Conservation (phyloP, 2,113 vertebrate genomes). For the Channa maculata region DNA sequence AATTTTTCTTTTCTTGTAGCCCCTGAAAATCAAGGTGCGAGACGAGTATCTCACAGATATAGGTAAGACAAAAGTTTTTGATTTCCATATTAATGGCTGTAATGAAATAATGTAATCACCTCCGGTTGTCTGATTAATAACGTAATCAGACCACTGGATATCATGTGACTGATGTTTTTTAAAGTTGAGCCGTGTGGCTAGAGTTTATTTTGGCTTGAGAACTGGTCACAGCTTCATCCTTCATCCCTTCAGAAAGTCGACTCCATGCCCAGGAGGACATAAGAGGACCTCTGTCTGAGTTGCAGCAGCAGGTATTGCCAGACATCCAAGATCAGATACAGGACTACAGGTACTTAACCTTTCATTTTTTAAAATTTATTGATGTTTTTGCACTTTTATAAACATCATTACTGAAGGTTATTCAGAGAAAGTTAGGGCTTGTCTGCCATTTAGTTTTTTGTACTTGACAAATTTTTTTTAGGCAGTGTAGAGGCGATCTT, state of each 20-base stretch:
- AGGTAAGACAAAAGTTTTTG: conserved; percentile 81
- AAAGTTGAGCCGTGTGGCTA: no score
- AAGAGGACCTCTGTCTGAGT: conserved; percentile 85
- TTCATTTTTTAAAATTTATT: background rate
- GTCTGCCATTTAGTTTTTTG: background rate
- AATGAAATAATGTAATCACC: no score
- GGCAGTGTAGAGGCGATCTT: no score
- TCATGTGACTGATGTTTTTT: no score
- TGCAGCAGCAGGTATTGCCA: conserved; percentile 89
- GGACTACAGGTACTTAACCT: conserved; percentile 88
- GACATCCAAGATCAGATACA: conserved; percentile 94
- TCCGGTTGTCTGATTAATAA: no score
- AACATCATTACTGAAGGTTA: background rate
- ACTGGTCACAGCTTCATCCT: background rate
- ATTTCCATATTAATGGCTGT: background rate
- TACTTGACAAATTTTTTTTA: no score
- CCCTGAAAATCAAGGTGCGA: conserved; percentile 89
- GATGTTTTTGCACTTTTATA: background rate
- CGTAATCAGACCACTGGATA: no score
- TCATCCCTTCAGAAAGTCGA: conserved; percentile 80
- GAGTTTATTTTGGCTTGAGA: no score
- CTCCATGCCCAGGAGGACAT: conserved; percentile 89
- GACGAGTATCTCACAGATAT: conserved; percentile 89
- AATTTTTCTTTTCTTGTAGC: conserved; percentile 72
- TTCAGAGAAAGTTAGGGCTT: no score